Conservation (phyloP, 1,140 invertebrate genomes). For the Babylonia areolata region DNA sequence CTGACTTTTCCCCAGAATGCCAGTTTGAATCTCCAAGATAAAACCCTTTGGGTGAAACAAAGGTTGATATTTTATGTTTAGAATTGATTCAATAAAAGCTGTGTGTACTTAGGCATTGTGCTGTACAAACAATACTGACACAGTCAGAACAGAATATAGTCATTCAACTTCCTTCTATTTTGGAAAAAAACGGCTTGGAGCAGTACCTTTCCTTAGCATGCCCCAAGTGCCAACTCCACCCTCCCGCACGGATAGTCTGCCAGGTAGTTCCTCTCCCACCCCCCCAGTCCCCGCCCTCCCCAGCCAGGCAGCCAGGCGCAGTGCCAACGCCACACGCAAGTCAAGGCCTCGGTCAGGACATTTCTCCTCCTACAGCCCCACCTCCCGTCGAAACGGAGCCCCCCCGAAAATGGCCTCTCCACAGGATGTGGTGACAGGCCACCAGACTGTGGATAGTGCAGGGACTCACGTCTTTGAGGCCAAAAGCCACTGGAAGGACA, state of each 20-base stretch:
- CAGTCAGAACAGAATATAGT: not conserved
- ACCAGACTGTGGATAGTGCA: not conserved
- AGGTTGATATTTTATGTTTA: not conserved
- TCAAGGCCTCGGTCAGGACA: conserved; percentile 34
- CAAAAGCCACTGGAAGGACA: conserved; percentile 44
- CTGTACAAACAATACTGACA: not conserved
- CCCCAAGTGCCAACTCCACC: conserved; percentile 45
- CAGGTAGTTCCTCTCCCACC: conserved; percentile 21
- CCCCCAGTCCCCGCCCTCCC: conserved; percentile 42
- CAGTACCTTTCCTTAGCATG: conserved; percentile 39
- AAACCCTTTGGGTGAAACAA: not conserved
- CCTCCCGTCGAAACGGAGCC: not conserved
- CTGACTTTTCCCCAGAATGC: not conserved
- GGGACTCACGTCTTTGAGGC: conserved; percentile 28
- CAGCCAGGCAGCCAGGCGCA: conserved; percentile 16
- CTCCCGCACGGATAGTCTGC: conserved; percentile 47
- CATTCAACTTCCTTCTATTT: not conserved
- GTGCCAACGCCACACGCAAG: conserved; percentile 12
- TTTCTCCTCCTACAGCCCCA: conserved; percentile 9
- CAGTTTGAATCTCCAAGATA: not conserved
- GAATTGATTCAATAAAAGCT: too few relatives aligned
- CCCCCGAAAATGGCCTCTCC: not conserved
- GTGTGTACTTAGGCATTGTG: not conserved
- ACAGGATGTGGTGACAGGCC: not conserved
- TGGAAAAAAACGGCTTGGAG: not conserved